Evolutionary conservation across 2,113 vertebrate genomes (phyloP).

Genomic region (Cinclus cinclus): DNA sequence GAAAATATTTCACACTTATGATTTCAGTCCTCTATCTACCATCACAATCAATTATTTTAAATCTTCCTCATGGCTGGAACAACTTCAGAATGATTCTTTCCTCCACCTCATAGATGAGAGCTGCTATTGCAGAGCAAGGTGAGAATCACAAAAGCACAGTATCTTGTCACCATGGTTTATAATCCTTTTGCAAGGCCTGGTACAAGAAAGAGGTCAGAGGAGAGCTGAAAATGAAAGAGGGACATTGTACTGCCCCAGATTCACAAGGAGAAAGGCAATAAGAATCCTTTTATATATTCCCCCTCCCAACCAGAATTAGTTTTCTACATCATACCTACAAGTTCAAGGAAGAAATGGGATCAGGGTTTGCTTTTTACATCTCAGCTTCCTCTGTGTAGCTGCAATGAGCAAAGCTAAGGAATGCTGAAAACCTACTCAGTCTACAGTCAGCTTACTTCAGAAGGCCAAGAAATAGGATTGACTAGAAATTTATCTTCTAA

Average conservation of each 20-base stretch:
- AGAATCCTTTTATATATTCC: background rate
- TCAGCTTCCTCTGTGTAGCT: background rate
- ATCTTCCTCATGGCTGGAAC: background rate
- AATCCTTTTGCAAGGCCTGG: background rate
- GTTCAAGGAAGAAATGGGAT: background rate
- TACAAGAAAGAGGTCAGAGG: background rate
- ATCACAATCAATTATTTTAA: background rate
- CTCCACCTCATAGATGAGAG: background rate
- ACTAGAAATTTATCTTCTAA: background rate
- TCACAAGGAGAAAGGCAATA: background rate
- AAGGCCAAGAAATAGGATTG: background rate
- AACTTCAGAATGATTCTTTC: background rate
- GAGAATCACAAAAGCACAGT: background rate
- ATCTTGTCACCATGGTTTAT: background rate
- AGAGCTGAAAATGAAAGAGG: slow-evolving; percentile 1
- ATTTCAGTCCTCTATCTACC: background rate
- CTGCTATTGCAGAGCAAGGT: background rate
- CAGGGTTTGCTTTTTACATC: background rate
- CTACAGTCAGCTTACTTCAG: background rate
- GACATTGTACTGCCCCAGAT: background rate
- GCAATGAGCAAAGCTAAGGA: background rate
- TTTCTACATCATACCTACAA: background rate
- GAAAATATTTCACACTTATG: background rate
- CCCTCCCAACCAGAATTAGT: background rate
- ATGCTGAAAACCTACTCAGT: background rate